Evolutionary conservation across 1,140 invertebrate species (phyloP).

Genomic region (Drosophila obscura): DNA sequence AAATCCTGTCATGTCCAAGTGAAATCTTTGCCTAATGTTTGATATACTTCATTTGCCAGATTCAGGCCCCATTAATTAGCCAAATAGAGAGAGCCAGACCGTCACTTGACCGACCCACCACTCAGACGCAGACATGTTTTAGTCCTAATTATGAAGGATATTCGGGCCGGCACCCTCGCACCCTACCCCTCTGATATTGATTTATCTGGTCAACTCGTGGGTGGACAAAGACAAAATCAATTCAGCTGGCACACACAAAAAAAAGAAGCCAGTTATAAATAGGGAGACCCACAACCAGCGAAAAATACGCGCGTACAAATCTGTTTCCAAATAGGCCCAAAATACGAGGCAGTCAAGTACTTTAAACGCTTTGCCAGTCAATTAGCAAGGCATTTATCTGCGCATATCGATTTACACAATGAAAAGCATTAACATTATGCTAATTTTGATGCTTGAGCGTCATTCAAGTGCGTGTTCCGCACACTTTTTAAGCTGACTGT

Average conservation of each 20-base stretch:
- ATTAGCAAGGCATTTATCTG: constrained; percentile 59
- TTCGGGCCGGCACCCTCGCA: constrained; percentile 2
- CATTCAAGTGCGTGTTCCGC: constrained; percentile 25
- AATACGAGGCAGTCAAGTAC: constrained; percentile 56
- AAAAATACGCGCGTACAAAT: not conserved
- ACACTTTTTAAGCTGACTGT: constrained; percentile 21
- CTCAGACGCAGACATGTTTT: constrained; percentile 7
- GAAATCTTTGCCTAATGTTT: constrained; percentile 21
- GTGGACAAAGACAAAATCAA: constrained; percentile 39
- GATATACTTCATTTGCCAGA: constrained; percentile 35
- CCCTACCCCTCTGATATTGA: constrained; percentile 28
- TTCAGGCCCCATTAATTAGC: constrained; percentile 52
- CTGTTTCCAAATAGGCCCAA: constrained; percentile 29
- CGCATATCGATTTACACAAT: constrained; percentile 62
- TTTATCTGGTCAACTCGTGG: constrained; percentile 36
- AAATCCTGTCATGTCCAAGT: not conserved
- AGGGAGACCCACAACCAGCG: constrained; percentile 2
- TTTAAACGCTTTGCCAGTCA: constrained; percentile 55
- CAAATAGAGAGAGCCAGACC: constrained; percentile 37
- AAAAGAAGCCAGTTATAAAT: constrained; percentile 44
- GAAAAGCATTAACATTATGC: constrained; percentile 25
- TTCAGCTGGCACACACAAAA: constrained; percentile 10
- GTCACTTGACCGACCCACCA: constrained; percentile 41
- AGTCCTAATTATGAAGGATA: constrained; percentile 5
- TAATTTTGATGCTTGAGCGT: constrained; percentile 16